These are phyloP conservation scores for Heliothis peltigera DNA, from an alignment of 2,888 invertebrate genomes.

Conservation along the genomic window DNA sequence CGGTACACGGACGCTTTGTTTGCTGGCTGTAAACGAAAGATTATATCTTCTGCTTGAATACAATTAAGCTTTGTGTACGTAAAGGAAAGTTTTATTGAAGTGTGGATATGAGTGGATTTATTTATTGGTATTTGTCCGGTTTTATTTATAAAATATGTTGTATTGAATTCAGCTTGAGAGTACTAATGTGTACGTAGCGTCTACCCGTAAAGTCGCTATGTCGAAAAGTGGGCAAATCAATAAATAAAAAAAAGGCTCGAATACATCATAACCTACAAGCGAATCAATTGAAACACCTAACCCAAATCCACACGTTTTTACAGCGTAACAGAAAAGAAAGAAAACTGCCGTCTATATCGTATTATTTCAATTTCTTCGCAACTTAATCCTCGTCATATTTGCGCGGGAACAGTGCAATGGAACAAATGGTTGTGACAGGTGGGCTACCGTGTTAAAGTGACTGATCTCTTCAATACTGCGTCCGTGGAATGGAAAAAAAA, in stretches of 20 bases:
- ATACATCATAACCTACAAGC: conserved; percentile 14
- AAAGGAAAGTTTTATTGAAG: background rate
- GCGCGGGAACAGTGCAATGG: conserved; percentile 49
- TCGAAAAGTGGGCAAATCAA: too few relatives aligned
- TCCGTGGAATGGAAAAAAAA: conserved; percentile 72
- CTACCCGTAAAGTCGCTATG: too few relatives aligned
- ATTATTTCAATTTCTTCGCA: conserved; percentile 47
- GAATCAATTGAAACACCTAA: conserved; percentile 22
- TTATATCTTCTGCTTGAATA: conserved; percentile 36
- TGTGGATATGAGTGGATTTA: background rate
- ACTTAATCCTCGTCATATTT: conserved; percentile 53
- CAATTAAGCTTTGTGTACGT: conserved; percentile 8
- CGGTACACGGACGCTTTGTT: conserved; percentile 38
- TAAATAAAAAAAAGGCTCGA: too few relatives aligned
- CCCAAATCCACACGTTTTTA: conserved; percentile 1
- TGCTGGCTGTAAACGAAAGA: conserved; percentile 33
- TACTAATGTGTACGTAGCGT: too few relatives aligned
- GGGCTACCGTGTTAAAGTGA: conserved; percentile 69
- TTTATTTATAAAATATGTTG: background rate
- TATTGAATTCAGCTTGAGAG: too few relatives aligned
- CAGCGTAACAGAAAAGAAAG: conserved; percentile 6
- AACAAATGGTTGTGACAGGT: conserved; percentile 61
- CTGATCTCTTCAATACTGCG: conserved; percentile 76
- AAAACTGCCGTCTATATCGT: conserved; percentile 31
- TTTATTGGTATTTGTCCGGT: background rate